These are phyloP conservation scores for Boulengeromyrus knoepffleri DNA, from an alignment of 2,113 vertebrate species.

Conservation along the genomic window DNA sequence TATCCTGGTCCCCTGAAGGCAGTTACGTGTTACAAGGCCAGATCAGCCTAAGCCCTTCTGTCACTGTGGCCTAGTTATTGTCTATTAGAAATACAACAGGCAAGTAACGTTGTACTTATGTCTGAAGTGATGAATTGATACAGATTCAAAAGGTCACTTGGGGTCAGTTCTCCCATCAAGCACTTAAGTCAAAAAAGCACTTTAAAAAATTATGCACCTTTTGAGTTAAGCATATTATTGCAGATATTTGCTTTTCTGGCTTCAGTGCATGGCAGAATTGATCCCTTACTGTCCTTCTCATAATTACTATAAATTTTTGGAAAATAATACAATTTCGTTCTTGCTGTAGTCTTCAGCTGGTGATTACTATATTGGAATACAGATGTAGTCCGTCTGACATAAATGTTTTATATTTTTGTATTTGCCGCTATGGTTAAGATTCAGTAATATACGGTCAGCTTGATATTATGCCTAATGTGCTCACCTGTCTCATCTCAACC, in stretches of 20 bases:
- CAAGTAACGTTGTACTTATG: neutral
- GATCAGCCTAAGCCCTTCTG: neutral
- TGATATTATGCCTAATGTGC: neutral
- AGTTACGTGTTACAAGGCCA: neutral
- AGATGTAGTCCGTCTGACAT: neutral
- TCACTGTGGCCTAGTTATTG: neutral
- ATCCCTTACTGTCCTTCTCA: neutral
- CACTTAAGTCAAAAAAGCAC: neutral
- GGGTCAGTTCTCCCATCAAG: neutral
- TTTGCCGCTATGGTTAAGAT: neutral
- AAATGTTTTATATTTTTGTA: neutral
- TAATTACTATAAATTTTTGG: neutral
- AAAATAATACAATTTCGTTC: neutral
- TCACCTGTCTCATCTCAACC: conserved; percentile 22
- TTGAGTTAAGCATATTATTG: neutral
- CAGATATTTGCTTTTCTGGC: neutral
- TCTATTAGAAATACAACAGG: neutral
- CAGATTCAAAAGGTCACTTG: neutral
- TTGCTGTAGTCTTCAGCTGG: neutral
- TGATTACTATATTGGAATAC: neutral
- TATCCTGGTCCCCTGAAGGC: neutral
- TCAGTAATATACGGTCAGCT: neutral
- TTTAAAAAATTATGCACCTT: neutral
- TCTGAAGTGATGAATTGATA: neutral
- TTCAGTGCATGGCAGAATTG: neutral